These are phyloP conservation scores for Drosophila lowei DNA, from an alignment of 1,140 invertebrate species.

Conservation along the genomic window DNA sequence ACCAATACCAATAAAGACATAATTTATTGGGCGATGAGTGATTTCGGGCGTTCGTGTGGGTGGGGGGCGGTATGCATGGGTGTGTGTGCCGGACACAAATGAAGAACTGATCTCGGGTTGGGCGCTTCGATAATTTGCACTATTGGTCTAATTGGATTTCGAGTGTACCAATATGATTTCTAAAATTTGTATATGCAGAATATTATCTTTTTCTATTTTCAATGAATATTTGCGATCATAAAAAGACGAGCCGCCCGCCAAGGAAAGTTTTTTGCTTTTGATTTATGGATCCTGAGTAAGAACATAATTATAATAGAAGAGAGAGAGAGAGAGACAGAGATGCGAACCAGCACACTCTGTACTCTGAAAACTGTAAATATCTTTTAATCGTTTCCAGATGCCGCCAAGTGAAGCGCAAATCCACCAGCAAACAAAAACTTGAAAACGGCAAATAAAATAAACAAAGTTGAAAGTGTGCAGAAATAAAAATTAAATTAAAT, in stretches of 20 bases:
- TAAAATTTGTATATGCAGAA: slow-evolving; percentile 35
- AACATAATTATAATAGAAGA: slow-evolving; percentile 13
- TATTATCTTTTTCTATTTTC: slow-evolving; percentile 17
- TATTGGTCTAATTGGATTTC: slow-evolving; percentile 69
- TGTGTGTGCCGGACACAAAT: slow-evolving; percentile 26
- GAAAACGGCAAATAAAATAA: slow-evolving; percentile 65
- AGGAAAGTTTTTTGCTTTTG: slow-evolving; percentile 43
- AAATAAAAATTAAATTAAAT: slow-evolving; percentile 75
- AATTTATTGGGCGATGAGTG: slow-evolving; percentile 62
- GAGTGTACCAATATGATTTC: slow-evolving; percentile 34
- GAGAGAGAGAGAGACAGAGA: neutral
- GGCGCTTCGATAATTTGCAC: slow-evolving; percentile 58
- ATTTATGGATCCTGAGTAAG: slow-evolving; percentile 47
- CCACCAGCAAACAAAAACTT: slow-evolving; percentile 36
- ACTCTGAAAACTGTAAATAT: slow-evolving; percentile 13
- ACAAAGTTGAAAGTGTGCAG: slow-evolving; percentile 60
- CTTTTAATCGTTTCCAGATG: slow-evolving; percentile 65
- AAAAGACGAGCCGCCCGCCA: neutral
- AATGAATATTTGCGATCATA: slow-evolving; percentile 21
- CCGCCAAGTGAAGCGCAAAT: slow-evolving; percentile 8
- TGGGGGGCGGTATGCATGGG: slow-evolving; percentile 1
- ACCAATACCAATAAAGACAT: slow-evolving; percentile 35
- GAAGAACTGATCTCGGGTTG: slow-evolving; percentile 55
- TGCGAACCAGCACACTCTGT: slow-evolving; percentile 1
- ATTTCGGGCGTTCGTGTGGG: slow-evolving; percentile 23